Evolutionary conservation across 2,888 invertebrate species (phyloP).

Genomic region (Cheilosia pagana): DNA sequence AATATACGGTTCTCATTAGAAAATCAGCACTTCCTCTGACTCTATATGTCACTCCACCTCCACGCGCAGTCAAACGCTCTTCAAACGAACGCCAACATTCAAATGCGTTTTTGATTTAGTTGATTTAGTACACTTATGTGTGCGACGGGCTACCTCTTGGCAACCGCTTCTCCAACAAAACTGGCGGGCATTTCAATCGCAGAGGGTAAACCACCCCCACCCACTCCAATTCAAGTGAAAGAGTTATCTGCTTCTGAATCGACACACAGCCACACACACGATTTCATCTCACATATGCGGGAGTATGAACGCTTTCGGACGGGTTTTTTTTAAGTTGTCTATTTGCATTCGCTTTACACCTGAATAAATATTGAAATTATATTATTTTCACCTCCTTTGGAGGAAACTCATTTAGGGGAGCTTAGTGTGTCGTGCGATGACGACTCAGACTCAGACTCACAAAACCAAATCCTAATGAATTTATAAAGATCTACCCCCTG

Average conservation of each 20-base stretch:
- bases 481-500: conserved; percentile 54
- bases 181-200: neutral
- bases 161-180: neutral
- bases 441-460: conserved; percentile 33
- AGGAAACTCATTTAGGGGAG: conserved; percentile 33
- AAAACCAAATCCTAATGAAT: conserved; percentile 69
- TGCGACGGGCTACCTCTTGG: conserved; percentile 1
- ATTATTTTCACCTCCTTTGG: conserved; percentile 55
- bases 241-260: conserved; percentile 47
- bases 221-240: conserved; percentile 23
- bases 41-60: conserved; percentile 4
- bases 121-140: conserved; percentile 62
- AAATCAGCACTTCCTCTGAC: conserved; percentile 50
- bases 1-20: conserved; percentile 45
- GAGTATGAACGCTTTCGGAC: conserved; percentile 38
- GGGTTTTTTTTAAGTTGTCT: conserved; percentile 47
- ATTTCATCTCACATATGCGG: conserved; percentile 23
- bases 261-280: conserved; percentile 19
- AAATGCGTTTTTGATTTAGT: conserved; percentile 74
- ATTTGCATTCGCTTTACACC: conserved; percentile 69
- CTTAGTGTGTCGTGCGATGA: conserved; percentile 28
- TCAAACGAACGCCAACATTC: conserved; percentile 46
- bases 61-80: conserved; percentile 8
- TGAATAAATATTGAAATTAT: conserved; percentile 75
- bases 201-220: neutral